Percentiles rank a stretch among this genome's conserved stretches.
Evolutionary conservation across 2,113 vertebrate species (phyloP).

Genomic region (Papio anubis): DNA sequence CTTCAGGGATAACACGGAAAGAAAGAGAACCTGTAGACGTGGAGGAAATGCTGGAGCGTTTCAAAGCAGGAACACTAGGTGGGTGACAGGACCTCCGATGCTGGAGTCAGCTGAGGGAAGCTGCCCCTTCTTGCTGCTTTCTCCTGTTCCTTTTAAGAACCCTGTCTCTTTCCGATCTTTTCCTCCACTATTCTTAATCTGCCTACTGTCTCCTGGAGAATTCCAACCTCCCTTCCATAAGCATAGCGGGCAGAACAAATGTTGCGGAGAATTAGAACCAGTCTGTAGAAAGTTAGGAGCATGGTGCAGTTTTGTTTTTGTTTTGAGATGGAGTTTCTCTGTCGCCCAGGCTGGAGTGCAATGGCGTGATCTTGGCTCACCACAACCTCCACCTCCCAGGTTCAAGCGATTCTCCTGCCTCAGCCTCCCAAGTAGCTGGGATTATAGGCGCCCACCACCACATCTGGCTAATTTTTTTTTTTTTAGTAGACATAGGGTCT

Average conservation of each 20-base stretch:
- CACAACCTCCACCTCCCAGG: too few species aligned
- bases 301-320: fast-evolving
- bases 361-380: too few species aligned
- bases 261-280: background rate
- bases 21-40: background rate
- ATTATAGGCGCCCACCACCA: too few species aligned
- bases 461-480: too few species aligned
- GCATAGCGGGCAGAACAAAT: background rate
- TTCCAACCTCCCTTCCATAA: background rate
- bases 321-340: too few species aligned
- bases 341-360: too few species aligned
- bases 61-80: background rate
- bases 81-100: background rate
- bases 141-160: background rate
- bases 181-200: background rate
- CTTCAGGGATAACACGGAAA: background rate
- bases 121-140: fast-evolving
- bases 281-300: background rate
- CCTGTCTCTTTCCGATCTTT: background rate
- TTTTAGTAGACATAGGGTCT: too few species aligned
- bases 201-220: background rate
- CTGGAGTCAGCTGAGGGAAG: background rate
- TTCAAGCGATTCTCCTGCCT: too few species aligned
- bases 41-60: background rate
- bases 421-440: too few species aligned